Conservation (phyloP, 1,140 invertebrate genomes). For the Zaprionus gabonicus region DNA sequence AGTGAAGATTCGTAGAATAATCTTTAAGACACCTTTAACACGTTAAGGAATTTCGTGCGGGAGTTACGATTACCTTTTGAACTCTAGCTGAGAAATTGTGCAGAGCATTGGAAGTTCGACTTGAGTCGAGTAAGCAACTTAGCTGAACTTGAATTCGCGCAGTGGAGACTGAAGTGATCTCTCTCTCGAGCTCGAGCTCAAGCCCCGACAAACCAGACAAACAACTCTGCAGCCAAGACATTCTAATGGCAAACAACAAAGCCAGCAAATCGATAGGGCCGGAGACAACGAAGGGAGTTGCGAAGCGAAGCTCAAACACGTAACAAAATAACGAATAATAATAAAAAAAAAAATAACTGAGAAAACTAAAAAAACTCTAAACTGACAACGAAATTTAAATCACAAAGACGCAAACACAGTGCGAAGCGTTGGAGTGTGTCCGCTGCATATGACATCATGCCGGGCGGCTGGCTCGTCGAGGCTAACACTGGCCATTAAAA, state of each 20-base stretch:
- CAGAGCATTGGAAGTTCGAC: not conserved
- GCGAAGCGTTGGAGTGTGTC: conserved; percentile 69
- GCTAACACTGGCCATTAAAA: conserved; percentile 38
- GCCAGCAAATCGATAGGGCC: conserved; percentile 32
- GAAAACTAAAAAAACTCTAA: conserved; percentile 25
- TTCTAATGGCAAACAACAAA: conserved; percentile 75
- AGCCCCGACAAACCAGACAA: conserved; percentile 62
- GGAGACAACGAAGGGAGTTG: conserved; percentile 8
- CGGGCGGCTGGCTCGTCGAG: conserved; percentile 51
- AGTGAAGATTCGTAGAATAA: conserved; percentile 38
- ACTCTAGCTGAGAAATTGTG: not conserved
- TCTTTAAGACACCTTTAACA: conserved; percentile 57
- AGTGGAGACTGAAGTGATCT: conserved; percentile 10
- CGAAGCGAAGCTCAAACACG: conserved; percentile 26
- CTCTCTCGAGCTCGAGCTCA: not conserved
- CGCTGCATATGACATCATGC: conserved; percentile 73
- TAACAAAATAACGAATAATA: conserved; percentile 21
- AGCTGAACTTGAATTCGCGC: conserved; percentile 74
- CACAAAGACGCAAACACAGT: conserved; percentile 63
- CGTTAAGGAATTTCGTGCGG: conserved; percentile 28
- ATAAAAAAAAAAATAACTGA: conserved; percentile 12
- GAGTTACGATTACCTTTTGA: not conserved
- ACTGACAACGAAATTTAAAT: conserved; percentile 63
- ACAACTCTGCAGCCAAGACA: conserved; percentile 69
- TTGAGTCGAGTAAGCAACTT: not conserved